A percentile compares a stretch with the other conserved stretches of the same genome.
Evolutionary conservation across 2,888 invertebrate genomes (phyloP).

Genomic region (Napeogenes sylphis): DNA sequence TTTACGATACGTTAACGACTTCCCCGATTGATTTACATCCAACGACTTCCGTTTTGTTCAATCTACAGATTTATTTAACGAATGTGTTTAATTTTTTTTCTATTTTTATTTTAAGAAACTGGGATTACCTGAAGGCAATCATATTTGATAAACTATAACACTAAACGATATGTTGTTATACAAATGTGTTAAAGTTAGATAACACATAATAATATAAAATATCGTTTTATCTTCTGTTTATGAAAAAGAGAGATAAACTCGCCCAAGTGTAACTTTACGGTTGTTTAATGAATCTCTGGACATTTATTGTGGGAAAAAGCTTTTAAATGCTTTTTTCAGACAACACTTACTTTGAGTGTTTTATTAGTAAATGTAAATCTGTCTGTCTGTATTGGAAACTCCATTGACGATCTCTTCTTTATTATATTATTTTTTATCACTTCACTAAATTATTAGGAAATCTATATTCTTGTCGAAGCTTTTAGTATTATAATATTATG

Average conservation of each 20-base stretch:
- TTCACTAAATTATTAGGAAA: not conserved
- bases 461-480: not conserved
- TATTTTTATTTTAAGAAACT: not conserved
- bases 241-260: not conserved
- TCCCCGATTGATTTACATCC: conserved; percentile 24
- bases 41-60: conserved; percentile 18
- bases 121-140: no score
- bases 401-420: not conserved
- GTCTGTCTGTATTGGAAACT: not conserved
- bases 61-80: not conserved
- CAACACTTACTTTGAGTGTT: not conserved
- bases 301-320: conserved; percentile 5
- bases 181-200: no score
- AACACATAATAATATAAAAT: no score
- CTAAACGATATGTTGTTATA: no score
- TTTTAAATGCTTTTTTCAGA: not conserved
- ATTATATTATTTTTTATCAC: not conserved
- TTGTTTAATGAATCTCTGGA: not conserved
- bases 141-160: no score
- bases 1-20: conserved; percentile 26
- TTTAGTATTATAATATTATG: not conserved
- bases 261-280: not conserved
- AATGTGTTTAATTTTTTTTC: not conserved
- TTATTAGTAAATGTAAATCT: not conserved
- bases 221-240: no score